phyloP scores from a whole-genome alignment of 1,140 invertebrate species.

The Nephotettix cincticeps region DNA sequence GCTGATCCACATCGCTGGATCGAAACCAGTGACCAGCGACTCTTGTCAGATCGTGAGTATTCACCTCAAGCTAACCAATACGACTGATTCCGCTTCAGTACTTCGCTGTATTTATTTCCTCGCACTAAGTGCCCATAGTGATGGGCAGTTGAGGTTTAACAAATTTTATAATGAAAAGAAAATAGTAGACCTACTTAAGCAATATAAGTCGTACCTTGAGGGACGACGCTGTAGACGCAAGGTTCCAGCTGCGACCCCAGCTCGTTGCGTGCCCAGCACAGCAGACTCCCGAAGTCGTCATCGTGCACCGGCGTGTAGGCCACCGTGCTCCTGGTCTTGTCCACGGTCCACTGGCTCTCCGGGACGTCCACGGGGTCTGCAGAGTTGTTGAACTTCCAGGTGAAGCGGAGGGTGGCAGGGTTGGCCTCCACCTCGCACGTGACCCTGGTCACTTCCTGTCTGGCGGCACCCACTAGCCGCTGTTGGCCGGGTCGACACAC shows the following conservation, averaged over 20 bases:
- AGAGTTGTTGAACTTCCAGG: constrained; percentile 76
- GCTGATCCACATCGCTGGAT: too few relatives aligned
- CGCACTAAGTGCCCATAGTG: too few relatives aligned
- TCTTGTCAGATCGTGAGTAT: too few relatives aligned
- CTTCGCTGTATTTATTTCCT: too few relatives aligned
- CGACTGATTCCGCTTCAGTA: too few relatives aligned
- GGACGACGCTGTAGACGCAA: constrained; percentile 69
- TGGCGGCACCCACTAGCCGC: constrained; percentile 71
- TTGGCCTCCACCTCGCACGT: constrained; percentile 84
- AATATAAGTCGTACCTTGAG: constrained; percentile 67
- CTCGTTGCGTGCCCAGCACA: constrained; percentile 68
- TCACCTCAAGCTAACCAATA: too few relatives aligned
- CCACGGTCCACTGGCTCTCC: constrained; percentile 53
- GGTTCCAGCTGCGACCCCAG: constrained; percentile 65
- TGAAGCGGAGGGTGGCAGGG: constrained; percentile 67
- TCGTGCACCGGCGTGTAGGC: constrained; percentile 69
- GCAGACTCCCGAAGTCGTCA: constrained; percentile 66
- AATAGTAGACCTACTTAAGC: too few relatives aligned
- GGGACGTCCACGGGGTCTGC: constrained; percentile 59
- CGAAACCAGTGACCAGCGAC: too few relatives aligned
- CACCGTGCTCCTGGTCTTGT: constrained; percentile 59
- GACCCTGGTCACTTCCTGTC: constrained; percentile 73
- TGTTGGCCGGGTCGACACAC: constrained; percentile 66
- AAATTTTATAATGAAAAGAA: too few relatives aligned
- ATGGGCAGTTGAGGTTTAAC: too few relatives aligned